Evolutionary conservation across 2,888 invertebrate genomes (phyloP).

Genomic region (Pediacus dermestoides): DNA sequence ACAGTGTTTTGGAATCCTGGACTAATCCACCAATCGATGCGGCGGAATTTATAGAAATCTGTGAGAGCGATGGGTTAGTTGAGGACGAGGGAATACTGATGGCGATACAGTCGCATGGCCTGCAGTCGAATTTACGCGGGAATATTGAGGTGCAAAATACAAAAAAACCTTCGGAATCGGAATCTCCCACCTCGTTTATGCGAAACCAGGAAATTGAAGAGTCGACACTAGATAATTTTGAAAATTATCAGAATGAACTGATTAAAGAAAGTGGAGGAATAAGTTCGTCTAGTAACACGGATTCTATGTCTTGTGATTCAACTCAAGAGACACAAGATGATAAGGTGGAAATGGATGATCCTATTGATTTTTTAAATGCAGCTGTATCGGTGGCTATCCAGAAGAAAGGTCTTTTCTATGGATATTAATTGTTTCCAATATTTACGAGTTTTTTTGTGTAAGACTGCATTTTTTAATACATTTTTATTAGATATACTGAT

Average conservation of each 20-base stretch:
- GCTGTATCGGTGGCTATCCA: slow-evolving; percentile 74
- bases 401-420: slow-evolving; percentile 63
- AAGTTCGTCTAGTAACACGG: slow-evolving; percentile 15
- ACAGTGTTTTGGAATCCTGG: slow-evolving; percentile 62
- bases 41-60: slow-evolving; percentile 55
- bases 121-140: slow-evolving; percentile 47
- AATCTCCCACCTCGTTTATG: slow-evolving; percentile 9
- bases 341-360: slow-evolving; percentile 31
- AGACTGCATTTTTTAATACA: slow-evolving; percentile 16
- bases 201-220: slow-evolving; percentile 23
- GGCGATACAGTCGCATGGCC: slow-evolving; percentile 70
- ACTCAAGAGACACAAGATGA: slow-evolving; percentile 20
- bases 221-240: slow-evolving; percentile 35
- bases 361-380: slow-evolving; percentile 62
- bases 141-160: slow-evolving; percentile 8
- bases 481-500: too few species aligned
- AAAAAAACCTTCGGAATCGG: slow-evolving; percentile 6
- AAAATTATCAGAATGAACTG: slow-evolving; percentile 36
- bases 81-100: slow-evolving; percentile 70
- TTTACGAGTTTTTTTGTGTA: not conserved
- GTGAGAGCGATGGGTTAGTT: slow-evolving; percentile 57
- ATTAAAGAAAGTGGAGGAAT: slow-evolving; percentile 26
- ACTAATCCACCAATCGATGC: slow-evolving; percentile 48
- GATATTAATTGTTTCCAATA: slow-evolving; percentile 21
- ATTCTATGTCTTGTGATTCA: slow-evolving; percentile 21